Evolutionary conservation across 2,113 vertebrate species (phyloP), one percentile per base, ranked within the genome.

Genomic region (Plectropomus leopardus): DNA sequence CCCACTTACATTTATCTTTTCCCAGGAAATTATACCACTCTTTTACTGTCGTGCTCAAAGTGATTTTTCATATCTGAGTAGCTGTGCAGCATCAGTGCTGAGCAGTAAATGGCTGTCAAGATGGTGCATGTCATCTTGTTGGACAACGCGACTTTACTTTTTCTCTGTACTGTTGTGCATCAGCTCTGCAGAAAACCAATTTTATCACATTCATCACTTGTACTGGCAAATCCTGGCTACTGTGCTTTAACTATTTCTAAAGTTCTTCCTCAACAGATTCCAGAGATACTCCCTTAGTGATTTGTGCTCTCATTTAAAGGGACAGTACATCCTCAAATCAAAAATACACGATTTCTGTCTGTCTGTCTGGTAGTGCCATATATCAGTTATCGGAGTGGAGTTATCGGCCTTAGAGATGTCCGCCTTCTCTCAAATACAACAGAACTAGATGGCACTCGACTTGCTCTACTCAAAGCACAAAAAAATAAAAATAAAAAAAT

Each of bases 91-190:
- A 40, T 40, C 36, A 40, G 1, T 40, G 36, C 36, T 40, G 36
- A 40, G 36, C 7, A 8, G 61, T 50, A 80, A 57, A 58, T 30
- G 24, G 50, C 67, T 47, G 44, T 58, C 57, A 53, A 63, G 21
- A 59, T 34, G 21, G 45, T 51, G 57, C 69, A 74, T 42, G 55
- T 59, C 57, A 57, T 23, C 61, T 53, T 19, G 40, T 45, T 34
- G 8, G 64, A 53, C 55, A 16, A 57, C 10, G 26, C 24, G 19
- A 34, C 55, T 76, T 50, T 65, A 47, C 76, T 64, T 14, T 66
- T 73, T 78, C 67, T 44, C 48, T 4, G 57, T 17, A n/a, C 21
- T 67, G 17, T 21, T 80, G 32, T 19, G 1, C n/a, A 67, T 44
- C 15, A 19, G 70, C 45, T n/a, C n/a, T n/a, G n/a, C n/a, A n/a